Evolutionary conservation across 2,888 invertebrate species (phyloP).

Genomic region (Carpatolechia fugitivella): DNA sequence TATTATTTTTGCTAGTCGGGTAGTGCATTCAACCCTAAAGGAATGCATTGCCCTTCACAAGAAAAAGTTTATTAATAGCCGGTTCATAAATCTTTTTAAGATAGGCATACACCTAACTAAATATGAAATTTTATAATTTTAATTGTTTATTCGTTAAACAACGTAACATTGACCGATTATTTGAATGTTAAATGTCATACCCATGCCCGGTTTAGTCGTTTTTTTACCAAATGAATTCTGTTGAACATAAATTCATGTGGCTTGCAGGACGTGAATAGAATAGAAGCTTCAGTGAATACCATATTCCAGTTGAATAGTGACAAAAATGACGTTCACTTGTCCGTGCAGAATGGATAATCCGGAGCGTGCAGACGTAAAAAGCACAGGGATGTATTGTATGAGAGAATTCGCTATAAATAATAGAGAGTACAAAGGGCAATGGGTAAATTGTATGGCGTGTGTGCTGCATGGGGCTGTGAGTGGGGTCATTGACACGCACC

Average conservation of each 20-base stretch:
- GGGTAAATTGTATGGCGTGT: constrained; percentile 66
- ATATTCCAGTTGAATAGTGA: constrained; percentile 14
- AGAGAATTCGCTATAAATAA: constrained; percentile 64
- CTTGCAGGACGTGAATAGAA: constrained; percentile 6
- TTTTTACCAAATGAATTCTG: not conserved
- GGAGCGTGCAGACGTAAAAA: constrained; percentile 49
- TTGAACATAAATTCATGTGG: constrained; percentile 1
- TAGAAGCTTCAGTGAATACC: not conserved
- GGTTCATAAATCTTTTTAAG: not conserved
- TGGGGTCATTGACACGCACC: constrained; percentile 77
- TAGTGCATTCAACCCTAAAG: constrained; percentile 19
- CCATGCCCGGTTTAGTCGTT: not conserved
- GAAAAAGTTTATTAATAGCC: constrained; percentile 13
- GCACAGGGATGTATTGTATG: constrained; percentile 48
- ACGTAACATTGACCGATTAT: not conserved
- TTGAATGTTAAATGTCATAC: constrained; percentile 1
- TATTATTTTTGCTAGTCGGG: constrained; percentile 5
- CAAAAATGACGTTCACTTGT: constrained; percentile 38
- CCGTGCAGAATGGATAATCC: constrained; percentile 51
- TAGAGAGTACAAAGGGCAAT: constrained; percentile 68
- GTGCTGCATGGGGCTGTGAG: constrained; percentile 65
- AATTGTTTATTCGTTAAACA: not conserved
- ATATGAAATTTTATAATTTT: not conserved
- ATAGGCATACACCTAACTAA: not conserved
- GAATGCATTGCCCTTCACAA: constrained; percentile 19